Evolutionary conservation across 2,888 invertebrate genomes (phyloP).

Genomic region (Harpalus rubripes): DNA sequence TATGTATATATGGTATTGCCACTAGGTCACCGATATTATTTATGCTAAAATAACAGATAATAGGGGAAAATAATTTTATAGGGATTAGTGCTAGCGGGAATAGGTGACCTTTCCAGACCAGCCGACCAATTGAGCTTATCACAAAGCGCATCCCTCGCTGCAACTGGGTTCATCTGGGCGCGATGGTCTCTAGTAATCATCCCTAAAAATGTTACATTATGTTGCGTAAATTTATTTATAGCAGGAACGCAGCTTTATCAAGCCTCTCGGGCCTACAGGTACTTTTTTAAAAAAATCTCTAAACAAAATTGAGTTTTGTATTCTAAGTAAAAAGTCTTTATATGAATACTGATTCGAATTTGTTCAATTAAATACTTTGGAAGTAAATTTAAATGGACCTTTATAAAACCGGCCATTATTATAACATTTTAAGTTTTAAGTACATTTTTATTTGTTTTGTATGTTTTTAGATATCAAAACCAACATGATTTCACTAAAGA

Average conservation of each 20-base stretch:
- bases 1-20: too few species aligned
- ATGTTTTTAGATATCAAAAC: background rate
- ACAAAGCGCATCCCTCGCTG: conserved; percentile 89
- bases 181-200: conserved; percentile 94
- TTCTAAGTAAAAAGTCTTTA: too few species aligned
- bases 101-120: conserved; percentile 91
- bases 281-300: too few species aligned
- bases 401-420: background rate
- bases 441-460: background rate
- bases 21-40: too few species aligned
- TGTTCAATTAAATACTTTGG: too few species aligned
- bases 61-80: conserved; percentile 74
- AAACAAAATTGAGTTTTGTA: too few species aligned
- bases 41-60: too few species aligned
- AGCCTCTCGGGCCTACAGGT: conserved; percentile 84
- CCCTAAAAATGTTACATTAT: conserved; percentile 94
- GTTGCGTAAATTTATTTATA: conserved; percentile 88
- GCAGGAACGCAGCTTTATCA: conserved; percentile 92
- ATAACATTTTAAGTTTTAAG: background rate
- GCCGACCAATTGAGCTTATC: conserved; percentile 89
- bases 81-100: conserved; percentile 92
- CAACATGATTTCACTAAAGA: background rate
- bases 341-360: too few species aligned
- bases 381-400: too few species aligned
- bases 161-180: conserved; percentile 94